Evolutionary conservation across 2,888 invertebrate species (phyloP).

Genomic region (Tetragnatha montana): DNA sequence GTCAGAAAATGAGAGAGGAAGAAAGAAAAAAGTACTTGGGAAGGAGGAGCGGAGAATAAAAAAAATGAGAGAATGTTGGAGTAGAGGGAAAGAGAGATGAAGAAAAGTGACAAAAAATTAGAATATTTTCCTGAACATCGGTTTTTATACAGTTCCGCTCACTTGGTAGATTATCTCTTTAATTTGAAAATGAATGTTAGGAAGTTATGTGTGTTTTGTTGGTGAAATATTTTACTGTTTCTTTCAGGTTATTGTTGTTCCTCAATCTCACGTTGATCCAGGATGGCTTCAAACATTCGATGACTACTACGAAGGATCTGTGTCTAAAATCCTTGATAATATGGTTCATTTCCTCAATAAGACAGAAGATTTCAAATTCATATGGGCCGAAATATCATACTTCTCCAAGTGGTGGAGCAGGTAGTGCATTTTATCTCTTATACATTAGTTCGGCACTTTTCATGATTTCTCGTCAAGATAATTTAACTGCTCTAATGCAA

Average conservation of each 20-base stretch:
- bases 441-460: background rate
- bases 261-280: slow-evolving; percentile 97
- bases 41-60: no score
- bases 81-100: background rate
- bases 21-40: no score
- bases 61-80: background rate
- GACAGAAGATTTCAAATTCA: slow-evolving; percentile 93
- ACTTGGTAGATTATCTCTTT: no score
- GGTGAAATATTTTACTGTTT: slow-evolving; percentile 1
- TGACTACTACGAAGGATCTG: slow-evolving; percentile 92
- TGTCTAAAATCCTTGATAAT: slow-evolving; percentile 92
- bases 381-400: slow-evolving; percentile 92
- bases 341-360: slow-evolving; percentile 90
- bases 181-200: no score
- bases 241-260: slow-evolving; percentile 89
- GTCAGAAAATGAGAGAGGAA: no score
- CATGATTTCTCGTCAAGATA: no score
- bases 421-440: slow-evolving; percentile 74
- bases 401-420: slow-evolving; percentile 93
- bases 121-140: background rate
- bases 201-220: background rate
- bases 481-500: no score
- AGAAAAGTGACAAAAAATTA: background rate
- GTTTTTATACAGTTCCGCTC: background rate
- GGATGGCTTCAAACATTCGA: slow-evolving; percentile 98